These are phyloP conservation scores for Orthosia gracilis DNA, from an alignment of 2,888 invertebrate species.

Conservation along the genomic window DNA sequence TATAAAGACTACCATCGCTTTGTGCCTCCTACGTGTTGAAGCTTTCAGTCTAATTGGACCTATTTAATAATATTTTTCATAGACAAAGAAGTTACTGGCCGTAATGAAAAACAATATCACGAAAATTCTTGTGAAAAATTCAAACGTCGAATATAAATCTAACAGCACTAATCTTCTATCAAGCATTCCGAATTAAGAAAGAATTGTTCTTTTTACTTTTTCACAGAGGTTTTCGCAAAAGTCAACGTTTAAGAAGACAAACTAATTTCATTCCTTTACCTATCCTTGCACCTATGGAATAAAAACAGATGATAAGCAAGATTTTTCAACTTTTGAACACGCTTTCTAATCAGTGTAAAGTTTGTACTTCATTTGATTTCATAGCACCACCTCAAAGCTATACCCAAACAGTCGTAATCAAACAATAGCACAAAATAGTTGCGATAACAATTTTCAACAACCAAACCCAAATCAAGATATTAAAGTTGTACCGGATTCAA, in stretches of 20 bases:
- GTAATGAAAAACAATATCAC: not conserved
- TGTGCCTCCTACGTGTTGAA: constrained; percentile 25
- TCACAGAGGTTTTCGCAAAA: constrained; percentile 1
- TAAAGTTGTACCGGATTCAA: constrained; percentile 65
- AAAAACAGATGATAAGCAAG: not conserved
- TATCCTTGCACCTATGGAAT: too few relatives aligned
- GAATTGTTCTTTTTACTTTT: not conserved
- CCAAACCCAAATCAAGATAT: constrained; percentile 66
- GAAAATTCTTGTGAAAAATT: not conserved
- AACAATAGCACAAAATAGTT: constrained; percentile 61
- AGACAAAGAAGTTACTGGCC: constrained; percentile 6
- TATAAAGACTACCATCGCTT: constrained; percentile 28
- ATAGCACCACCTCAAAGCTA: constrained; percentile 18
- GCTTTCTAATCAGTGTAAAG: not conserved
- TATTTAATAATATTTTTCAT: constrained; percentile 10
- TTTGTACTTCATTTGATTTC: not conserved
- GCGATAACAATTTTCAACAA: constrained; percentile 62
- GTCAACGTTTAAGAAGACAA: not conserved
- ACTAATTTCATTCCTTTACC: not conserved
- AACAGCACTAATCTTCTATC: not conserved
- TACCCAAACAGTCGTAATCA: constrained; percentile 37
- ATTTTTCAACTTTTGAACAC: not conserved
- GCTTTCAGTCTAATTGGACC: constrained; percentile 21
- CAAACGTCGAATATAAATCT: constrained; percentile 1
- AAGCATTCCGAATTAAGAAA: not conserved